Conservation (phyloP, 2,888 invertebrate species). For the Stenchaetothrips biformis region DNA sequence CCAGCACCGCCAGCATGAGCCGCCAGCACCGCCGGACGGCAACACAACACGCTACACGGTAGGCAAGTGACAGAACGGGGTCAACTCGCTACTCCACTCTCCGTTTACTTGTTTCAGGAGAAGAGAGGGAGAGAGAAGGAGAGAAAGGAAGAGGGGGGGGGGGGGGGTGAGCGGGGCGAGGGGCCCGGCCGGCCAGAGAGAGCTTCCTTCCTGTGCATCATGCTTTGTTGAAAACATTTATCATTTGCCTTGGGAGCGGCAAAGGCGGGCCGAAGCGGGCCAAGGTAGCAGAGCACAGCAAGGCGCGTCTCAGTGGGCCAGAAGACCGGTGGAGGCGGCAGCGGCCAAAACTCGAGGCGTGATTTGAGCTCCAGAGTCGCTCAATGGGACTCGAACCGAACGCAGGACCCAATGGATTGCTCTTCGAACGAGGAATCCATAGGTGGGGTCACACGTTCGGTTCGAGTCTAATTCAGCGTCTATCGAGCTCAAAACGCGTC, state of each 20-base stretch:
- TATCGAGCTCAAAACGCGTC: too few species aligned
- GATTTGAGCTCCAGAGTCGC: too few species aligned
- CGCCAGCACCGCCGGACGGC: neutral
- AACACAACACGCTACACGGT: conserved; percentile 20
- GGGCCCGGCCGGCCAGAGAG: neutral
- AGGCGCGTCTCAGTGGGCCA: neutral
- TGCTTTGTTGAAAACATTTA: conserved; percentile 19
- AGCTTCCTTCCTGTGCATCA: conserved; percentile 9
- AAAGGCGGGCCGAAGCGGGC: neutral
- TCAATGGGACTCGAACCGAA: too few species aligned
- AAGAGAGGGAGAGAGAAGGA: conserved; percentile 8
- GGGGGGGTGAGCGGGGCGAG: neutral
- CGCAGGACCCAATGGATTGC: too few species aligned
- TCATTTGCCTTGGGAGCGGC: neutral
- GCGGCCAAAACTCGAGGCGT: too few species aligned
- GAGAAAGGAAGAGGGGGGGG: neutral
- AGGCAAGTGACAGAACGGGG: conserved; percentile 22
- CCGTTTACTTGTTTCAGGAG: conserved; percentile 23
- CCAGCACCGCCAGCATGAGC: too few species aligned
- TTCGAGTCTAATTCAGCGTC: too few species aligned
- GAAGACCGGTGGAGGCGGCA: neutral
- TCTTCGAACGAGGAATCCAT: too few species aligned
- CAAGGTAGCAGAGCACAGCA: neutral
- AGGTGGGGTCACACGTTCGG: too few species aligned
- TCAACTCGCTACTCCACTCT: neutral